Base-by-base conservation (phyloP, 2,797 vertebrate species). In the Anableps anableps region DNA sequence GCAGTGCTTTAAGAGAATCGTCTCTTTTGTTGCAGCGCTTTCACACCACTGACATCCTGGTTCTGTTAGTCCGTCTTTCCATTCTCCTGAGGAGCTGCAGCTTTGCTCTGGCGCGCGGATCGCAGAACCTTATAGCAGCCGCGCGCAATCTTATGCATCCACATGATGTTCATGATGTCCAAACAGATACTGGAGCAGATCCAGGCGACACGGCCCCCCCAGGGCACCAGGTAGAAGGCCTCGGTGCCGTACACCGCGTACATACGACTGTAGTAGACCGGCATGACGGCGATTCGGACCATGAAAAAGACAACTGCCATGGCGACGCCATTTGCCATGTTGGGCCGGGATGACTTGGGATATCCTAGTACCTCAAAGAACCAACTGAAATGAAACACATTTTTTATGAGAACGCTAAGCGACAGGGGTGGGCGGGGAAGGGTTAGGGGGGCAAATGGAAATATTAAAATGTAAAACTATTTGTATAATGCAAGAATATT, bases 91-190 rank as follows among this genome's bases (percentile, higher is more conserved):
- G 89, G 95, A 48, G 82, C 72, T 78, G 88, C 83, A 0, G 88
- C 88, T 92, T 97, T 97, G 75, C 94, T 80, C 78, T 26, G 93
- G 75, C 91, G 95, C 3, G 96, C 95, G 10, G 97, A 96, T 81
- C 92, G 93, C 91, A 99, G 91, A 82, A 99, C 97, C 89, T 91
- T 98, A 93, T 97, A 96, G 95, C 98, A 99, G 88, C 99, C 99
- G 76, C 96, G 97, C 68, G 97, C 96, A 23, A 99, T 99, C 93
- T 97, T 99, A 88, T 98, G 95, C 99, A 99, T 99, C 99, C 99
- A 99, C 96, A 98, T 98, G 82, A 98, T 19, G 90, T 99, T 99
- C 98, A 99, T 98, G 88, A 99, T 86, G 95, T 99, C 99, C 96
- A 99, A 91, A 85, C 97, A 95, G 91, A 96, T 81, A 74, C 98